Conservation (phyloP, 2,113 vertebrate genomes). For the Todiramphus chloris region DNA sequence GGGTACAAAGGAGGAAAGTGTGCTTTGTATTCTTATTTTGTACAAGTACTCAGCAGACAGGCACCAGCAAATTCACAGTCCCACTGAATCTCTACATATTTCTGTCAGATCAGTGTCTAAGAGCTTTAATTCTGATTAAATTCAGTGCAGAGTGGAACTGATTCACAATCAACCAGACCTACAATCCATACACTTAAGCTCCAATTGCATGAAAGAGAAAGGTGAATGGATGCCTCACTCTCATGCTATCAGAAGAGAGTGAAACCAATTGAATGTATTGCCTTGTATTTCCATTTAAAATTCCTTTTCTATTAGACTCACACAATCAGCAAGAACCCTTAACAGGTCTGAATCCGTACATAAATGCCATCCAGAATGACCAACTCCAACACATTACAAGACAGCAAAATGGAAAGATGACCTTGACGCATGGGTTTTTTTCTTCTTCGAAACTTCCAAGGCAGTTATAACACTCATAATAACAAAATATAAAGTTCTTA, state of each 20-base stretch:
- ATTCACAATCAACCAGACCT: background rate
- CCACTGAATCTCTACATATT: background rate
- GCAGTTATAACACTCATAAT: slow-evolving; percentile 9
- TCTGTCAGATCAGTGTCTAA: background rate
- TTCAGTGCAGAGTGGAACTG: background rate
- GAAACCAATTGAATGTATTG: background rate
- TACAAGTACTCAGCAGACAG: background rate
- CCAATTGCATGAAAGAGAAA: background rate
- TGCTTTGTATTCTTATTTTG: background rate
- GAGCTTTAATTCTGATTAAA: background rate
- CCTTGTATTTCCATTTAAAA: slow-evolving; percentile 12
- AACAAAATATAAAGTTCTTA: background rate
- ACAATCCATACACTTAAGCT: background rate
- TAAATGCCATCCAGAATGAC: slow-evolving; percentile 44
- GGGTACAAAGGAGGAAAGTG: background rate
- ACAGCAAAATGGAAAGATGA: slow-evolving; percentile 50
- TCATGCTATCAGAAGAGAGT: background rate
- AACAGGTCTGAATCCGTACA: slow-evolving; percentile 31
- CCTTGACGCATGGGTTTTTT: slow-evolving; percentile 11
- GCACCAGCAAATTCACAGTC: background rate
- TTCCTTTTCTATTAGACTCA: background rate
- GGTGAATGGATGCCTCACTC: background rate
- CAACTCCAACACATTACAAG: slow-evolving; percentile 48
- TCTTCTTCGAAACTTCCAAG: background rate
- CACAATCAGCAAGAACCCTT: slow-evolving; percentile 1